A percentile compares a stretch with the other conserved stretches of the same genome.
These are phyloP conservation scores for Hermaeophaga mercurialis DNA, from an alignment of 2,888 invertebrate genomes.

Conservation along the genomic window DNA sequence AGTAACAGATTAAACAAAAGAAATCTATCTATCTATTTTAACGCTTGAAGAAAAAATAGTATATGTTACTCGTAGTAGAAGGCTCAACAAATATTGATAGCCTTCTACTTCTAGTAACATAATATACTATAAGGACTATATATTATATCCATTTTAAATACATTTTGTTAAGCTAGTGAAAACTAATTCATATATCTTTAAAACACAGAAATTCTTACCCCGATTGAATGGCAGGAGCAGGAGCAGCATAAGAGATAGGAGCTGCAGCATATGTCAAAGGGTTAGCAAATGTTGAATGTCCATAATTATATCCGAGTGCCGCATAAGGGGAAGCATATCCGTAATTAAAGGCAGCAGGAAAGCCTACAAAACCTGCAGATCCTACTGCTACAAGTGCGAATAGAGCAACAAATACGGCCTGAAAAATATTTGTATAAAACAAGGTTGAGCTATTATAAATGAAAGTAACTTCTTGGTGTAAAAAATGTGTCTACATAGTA, in stretches of 20 bases:
- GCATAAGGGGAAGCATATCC: conserved; percentile 38
- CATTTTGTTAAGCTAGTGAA: too few relatives aligned
- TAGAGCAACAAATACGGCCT: conserved; percentile 46
- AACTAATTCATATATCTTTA: too few relatives aligned
- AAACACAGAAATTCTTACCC: conserved; percentile 48
- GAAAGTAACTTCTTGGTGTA: neutral
- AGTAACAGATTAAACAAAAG: too few relatives aligned
- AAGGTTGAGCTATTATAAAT: neutral
- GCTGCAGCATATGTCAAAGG: conserved; percentile 24
- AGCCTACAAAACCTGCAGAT: conserved; percentile 40
- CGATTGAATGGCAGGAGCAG: conserved; percentile 49
- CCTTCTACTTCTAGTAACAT: too few relatives aligned
- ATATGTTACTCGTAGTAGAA: too few relatives aligned
- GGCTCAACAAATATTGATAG: too few relatives aligned
- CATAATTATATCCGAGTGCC: conserved; percentile 31
- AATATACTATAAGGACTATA: too few relatives aligned
- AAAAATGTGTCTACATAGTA: too few relatives aligned
- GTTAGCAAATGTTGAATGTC: neutral
- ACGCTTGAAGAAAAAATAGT: too few relatives aligned
- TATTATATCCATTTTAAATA: too few relatives aligned
- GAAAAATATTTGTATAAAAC: conserved; percentile 19
- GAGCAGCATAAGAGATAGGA: conserved; percentile 30
- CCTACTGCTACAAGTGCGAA: conserved; percentile 51
- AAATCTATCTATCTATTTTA: too few relatives aligned
- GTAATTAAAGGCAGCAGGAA: conserved; percentile 36